Base-by-base conservation (phyloP, 2,888 invertebrate genomes). In the Lasius fuliginosus region DNA sequence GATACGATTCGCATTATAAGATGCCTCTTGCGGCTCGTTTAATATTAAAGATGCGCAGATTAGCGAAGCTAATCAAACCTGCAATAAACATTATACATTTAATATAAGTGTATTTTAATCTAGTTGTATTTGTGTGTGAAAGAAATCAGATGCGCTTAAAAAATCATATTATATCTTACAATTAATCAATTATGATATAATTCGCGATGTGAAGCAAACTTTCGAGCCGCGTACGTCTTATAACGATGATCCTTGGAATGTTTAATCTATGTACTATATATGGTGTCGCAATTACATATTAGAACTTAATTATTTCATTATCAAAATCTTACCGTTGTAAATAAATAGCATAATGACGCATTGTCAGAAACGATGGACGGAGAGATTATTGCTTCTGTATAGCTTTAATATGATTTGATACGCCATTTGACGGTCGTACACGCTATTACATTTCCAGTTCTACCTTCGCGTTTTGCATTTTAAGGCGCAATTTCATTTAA, bases 401-500 rank as follows among this genome's bases (percentile, higher is more conserved):
- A 23, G 0, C 23, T 40, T 40, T 40, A 9, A 40, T 40, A 40
- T 40, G 40, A 40, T 40, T 40, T 40, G 9, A 40, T 23, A 23
- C 23, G 23, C 23, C 23, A 0, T 23, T 23, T 23, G 23, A 23
- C 23, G 23, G 23, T 23, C 23, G 23, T 23, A 23, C 23, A 23
- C 23, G 23, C 23, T 23, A 23, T 0, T 23, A 23, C 23, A 23
- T 40, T 40, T 40, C 40, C 40, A 12, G 3, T 15, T 46, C 12
- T 46, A 3, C 12, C 12, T 46, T 53, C 6, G 49, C 49, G n/a
- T n/a, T 23, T 23, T 23, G 23, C 23, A 23, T 23, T 23, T 8
- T 53, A 0, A 53, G n/a, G 15, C 6, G 92, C 90, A 92, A 91
- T 92, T 91, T 88, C 85, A 90, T 85, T 88, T 91, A 92, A 93